These are phyloP conservation scores for Silurus glanis DNA, from an alignment of 2,113 vertebrate genomes.

Conservation along the genomic window DNA sequence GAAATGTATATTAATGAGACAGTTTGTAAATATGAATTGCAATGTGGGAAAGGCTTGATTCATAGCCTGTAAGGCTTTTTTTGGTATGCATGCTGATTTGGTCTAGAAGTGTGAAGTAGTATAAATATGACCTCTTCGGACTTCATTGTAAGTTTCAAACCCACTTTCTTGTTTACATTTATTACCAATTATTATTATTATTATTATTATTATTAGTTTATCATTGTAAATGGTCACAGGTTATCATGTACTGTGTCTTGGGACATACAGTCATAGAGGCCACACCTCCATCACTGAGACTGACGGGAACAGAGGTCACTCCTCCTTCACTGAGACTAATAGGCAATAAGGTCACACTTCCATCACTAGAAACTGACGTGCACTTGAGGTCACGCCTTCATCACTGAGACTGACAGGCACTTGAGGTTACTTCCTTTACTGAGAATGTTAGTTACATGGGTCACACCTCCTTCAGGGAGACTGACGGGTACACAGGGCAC, in stretches of 20 bases:
- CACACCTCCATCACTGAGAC: not conserved
- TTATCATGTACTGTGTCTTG: not conserved
- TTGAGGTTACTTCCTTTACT: not conserved
- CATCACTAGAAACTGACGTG: not conserved
- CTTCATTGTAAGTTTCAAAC: not conserved
- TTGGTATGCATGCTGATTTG: not conserved
- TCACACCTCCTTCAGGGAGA: not conserved
- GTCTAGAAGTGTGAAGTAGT: not conserved
- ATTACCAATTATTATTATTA: not conserved
- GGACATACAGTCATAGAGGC: not conserved
- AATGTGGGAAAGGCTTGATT: not conserved
- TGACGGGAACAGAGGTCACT: not conserved
- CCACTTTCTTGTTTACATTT: not conserved
- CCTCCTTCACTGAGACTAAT: not conserved
- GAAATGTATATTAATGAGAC: not conserved
- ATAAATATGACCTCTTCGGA: not conserved
- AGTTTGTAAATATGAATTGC: not conserved
- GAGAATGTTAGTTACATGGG: too few relatives aligned
- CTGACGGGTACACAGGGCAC: not conserved
- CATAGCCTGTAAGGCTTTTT: not conserved
- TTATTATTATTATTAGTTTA: not conserved
- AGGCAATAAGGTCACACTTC: too few relatives aligned
- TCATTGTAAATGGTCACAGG: not conserved
- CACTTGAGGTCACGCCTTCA: too few relatives aligned
- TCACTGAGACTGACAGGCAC: not conserved